Conservation (phyloP, 2,113 vertebrate species). For the Apeltes quadracus region DNA sequence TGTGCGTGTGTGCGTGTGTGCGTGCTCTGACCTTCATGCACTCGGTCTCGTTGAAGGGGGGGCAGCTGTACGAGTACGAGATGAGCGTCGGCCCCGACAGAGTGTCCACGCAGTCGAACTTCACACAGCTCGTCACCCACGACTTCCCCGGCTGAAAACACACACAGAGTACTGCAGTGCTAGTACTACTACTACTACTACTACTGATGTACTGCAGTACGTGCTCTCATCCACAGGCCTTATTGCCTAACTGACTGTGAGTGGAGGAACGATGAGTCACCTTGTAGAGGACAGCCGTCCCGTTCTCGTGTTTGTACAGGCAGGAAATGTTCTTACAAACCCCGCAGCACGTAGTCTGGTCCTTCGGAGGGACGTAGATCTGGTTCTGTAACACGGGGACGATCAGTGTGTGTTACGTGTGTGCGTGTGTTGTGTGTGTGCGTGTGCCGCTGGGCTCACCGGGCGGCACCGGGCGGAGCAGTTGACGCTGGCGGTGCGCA, state of each 20-base stretch:
- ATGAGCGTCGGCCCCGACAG: slow-evolving; percentile 87
- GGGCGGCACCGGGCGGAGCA: slow-evolving; percentile 88
- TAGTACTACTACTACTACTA: background rate
- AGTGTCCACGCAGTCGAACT: slow-evolving; percentile 88
- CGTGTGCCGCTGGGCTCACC: slow-evolving; percentile 74
- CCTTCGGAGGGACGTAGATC: slow-evolving; percentile 89
- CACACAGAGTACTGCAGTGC: background rate
- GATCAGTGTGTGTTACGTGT: background rate
- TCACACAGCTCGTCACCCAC: slow-evolving; percentile 90
- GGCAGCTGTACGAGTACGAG: slow-evolving; percentile 91
- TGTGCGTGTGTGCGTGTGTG: background rate
- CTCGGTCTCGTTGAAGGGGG: slow-evolving; percentile 94
- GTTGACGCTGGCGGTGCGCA: slow-evolving; percentile 84
- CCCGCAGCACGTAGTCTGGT: slow-evolving; percentile 90
- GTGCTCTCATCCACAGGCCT: too few relatives aligned
- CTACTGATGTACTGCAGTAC: background rate
- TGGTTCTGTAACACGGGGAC: slow-evolving; percentile 85
- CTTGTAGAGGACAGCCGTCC: slow-evolving; percentile 85
- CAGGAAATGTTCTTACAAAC: slow-evolving; percentile 93
- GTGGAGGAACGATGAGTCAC: too few relatives aligned
- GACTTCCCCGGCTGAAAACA: slow-evolving; percentile 81
- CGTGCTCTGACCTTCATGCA: slow-evolving; percentile 90
- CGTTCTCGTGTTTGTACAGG: slow-evolving; percentile 86
- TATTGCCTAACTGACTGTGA: too few relatives aligned
- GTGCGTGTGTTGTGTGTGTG: background rate